These are phyloP conservation scores for Gopherus evgoodei DNA, from an alignment of 2,113 vertebrate species.

Conservation along the genomic window DNA sequence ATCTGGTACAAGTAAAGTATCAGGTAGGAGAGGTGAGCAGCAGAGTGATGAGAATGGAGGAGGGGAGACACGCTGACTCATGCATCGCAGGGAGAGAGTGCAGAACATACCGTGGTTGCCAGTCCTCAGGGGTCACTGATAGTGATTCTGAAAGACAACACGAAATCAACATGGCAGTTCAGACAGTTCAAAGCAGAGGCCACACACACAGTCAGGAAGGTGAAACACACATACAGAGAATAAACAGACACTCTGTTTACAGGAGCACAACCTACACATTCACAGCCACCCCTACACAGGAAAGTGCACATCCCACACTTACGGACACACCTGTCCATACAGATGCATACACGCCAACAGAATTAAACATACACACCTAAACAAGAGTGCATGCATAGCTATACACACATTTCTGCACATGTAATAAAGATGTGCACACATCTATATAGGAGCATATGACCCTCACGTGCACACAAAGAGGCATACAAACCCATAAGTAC, in stretches of 20 bases:
- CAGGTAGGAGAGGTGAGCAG: constrained; percentile 64
- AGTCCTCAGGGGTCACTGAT: constrained; percentile 99
- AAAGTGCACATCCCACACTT: background rate
- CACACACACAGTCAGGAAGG: constrained; percentile 66
- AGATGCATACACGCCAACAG: background rate
- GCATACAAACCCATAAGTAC: background rate
- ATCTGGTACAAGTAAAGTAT: constrained; percentile 45
- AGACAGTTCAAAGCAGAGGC: constrained; percentile 76
- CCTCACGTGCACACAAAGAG: background rate
- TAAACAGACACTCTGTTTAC: background rate
- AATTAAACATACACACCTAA: background rate
- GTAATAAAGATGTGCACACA: background rate
- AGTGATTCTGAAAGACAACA: constrained; percentile 99
- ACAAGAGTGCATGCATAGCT: fast-evolving
- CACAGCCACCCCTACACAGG: constrained; percentile 23
- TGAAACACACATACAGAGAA: constrained; percentile 27
- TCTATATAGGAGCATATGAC: background rate
- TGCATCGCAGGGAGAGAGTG: constrained; percentile 77
- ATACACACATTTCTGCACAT: background rate
- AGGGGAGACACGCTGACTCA: constrained; percentile 72
- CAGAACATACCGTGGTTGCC: constrained; percentile 91
- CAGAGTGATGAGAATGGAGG: constrained; percentile 51
- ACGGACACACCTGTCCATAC: background rate
- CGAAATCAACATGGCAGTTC: constrained; percentile 90
- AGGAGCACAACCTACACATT: background rate